Percentiles rank a stretch among this genome's conserved stretches.
Evolutionary conservation across 1,140 invertebrate species (phyloP).

Genomic region (Paracyclopina nana): DNA sequence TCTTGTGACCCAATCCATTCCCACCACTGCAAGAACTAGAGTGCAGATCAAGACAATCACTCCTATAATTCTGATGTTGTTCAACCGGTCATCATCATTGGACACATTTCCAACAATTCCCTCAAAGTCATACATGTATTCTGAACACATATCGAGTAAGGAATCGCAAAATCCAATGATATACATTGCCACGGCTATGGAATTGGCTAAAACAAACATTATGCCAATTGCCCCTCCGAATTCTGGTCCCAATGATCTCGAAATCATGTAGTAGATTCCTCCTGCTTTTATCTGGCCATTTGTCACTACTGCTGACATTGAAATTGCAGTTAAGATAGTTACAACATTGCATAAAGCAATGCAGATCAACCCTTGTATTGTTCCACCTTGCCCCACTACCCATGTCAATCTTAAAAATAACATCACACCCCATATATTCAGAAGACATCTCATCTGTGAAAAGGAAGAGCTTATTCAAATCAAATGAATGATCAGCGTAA

Average conservation of each 20-base stretch:
- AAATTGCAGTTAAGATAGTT: constrained; percentile 81
- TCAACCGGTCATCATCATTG: constrained; percentile 34
- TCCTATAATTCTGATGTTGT: constrained; percentile 46
- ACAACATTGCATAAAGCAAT: constrained; percentile 71
- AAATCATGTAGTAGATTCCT: constrained; percentile 90
- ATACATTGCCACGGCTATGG: constrained; percentile 90
- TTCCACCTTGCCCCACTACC: constrained; percentile 35
- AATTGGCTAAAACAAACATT: constrained; percentile 89
- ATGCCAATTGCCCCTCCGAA: constrained; percentile 93
- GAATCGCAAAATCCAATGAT: constrained; percentile 95
- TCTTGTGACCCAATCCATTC: constrained; percentile 40
- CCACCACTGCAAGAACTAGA: constrained; percentile 59
- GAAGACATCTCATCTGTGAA: constrained; percentile 30
- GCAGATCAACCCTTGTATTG: constrained; percentile 34
- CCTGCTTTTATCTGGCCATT: constrained; percentile 98
- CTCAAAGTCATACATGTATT: constrained; percentile 16
- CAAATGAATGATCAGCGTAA: background rate
- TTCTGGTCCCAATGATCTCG: constrained; percentile 82
- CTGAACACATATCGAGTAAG: constrained; percentile 38
- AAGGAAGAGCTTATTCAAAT: background rate
- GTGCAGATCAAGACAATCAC: constrained; percentile 48
- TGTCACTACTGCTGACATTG: constrained; percentile 89
- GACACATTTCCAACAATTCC: constrained; percentile 22
- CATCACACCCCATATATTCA: constrained; percentile 42
- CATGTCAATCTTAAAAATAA: constrained; percentile 36